Base-by-base conservation (phyloP, 2,113 vertebrate species). In the Pseudolaguvia tuberculata region DNA sequence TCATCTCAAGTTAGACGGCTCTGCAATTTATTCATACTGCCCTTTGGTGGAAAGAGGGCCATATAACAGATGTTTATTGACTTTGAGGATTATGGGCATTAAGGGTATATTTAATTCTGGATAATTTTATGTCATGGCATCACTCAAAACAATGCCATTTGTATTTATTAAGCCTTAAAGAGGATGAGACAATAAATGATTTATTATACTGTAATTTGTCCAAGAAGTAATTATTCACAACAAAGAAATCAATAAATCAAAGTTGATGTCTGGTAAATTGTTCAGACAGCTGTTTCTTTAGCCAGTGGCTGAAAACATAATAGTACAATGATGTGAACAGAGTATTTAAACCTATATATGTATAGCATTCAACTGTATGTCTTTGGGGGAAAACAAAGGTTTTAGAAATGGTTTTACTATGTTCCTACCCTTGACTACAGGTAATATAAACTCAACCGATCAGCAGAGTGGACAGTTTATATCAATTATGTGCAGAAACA, bases 341-440 rank as follows among this genome's bases (percentile, higher is more conserved):
- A 25, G 17, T 58, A 48, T 47, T 66, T 72, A 67, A 58, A 53
- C 70, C 47, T 78, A n/a, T n/a, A n/a, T n/a, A n/a, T n/a, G n/a
- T n/a, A n/a, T n/a, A n/a, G n/a, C n/a, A n/a, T n/a, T 62, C 56
- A 66, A 14, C 23, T 78, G 58, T 12, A 5, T 51, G 61, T 55
- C 12, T 13, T 52, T 20, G 42, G 68, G 73, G 68, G 80, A n/a
- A 35, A 79, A 78, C 23, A 77, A 79, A 75, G 63, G 70, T 57
- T 53, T 42, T 35, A 42, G 78, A 88, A 90, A 88, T 86, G 51
- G 78, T 83, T 88, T 88, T 88, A 87, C 86, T 57, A 56, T 83
- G 87, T 86, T 85, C 85, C 86, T 88, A 86, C 87, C 86, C 86
- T 81, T 87, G 86, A 86, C 83, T 85, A 20, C 82, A 87, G 84